Base-by-base conservation (phyloP, 2,888 invertebrate genomes). In the Lochmaea crataegi region DNA sequence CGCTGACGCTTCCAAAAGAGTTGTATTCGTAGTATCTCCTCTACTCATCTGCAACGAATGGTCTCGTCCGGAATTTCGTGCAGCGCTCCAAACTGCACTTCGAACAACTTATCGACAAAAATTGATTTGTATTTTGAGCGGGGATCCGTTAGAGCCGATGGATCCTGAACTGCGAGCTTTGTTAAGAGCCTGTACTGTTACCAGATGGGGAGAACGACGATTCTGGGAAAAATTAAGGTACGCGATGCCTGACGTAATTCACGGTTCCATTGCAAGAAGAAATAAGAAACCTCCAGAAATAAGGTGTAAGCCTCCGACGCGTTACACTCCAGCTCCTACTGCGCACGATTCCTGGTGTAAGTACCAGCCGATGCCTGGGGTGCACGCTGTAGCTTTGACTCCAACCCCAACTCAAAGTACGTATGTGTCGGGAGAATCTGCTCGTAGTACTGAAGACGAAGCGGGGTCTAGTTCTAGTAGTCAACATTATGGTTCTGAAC, bases 141-240 rank as follows among this genome's bases (percentile, higher is more conserved):
- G 94, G 51, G 93, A 93, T 79, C 91, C 92, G 53, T 87, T 92
- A 56, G 91, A 92, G 84, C 90, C 91, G 80, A 91, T 94, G 82
- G 94, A 94, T 83, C 91, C 93, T 58, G 94, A 94, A 83, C 87
- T 95, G 70, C 92, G 94, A 86, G 90, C 92, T 81, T 88, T 93
- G 72, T 88, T 93, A 56, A 91, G 92, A 85, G 92, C 93, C 86
- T 90, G 93, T 88, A 90, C 91, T 68, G 91, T 91, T 82, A 89
- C 92, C 80, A 90, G 92, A 73, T 94, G 93, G 91, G 92, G 91
- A 77, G 95, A 95, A 83, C 91, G 92, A 67, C 89, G 94, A 77
- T 96, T 96, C 87, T 96, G 96, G 96, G 94, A 94, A 82, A 94
- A 94, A 85, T 89, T 96, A 76, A 90, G 93, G 77, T 91, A 90